Evolutionary conservation across 2,888 invertebrate species (phyloP).

Genomic region (Anodontia alba): DNA sequence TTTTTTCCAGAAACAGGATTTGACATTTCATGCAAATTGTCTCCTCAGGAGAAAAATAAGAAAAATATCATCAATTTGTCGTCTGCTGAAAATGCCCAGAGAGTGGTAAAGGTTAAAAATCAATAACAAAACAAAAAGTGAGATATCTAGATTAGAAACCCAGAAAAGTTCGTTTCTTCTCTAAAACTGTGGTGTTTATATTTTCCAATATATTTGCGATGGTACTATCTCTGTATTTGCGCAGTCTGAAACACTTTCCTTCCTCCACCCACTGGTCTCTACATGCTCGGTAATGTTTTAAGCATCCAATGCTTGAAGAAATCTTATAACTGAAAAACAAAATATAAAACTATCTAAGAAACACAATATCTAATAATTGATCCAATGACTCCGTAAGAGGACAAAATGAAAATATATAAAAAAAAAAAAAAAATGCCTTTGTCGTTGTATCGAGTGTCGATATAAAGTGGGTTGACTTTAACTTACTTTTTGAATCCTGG

Average conservation of each 20-base stretch:
- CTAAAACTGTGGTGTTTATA: not conserved
- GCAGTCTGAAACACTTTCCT: constrained; percentile 2
- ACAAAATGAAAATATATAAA: too few species aligned
- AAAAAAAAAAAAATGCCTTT: too few species aligned
- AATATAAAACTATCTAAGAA: not conserved
- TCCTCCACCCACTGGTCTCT: constrained; percentile 18
- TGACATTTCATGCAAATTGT: too few species aligned
- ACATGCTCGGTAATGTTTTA: constrained; percentile 28
- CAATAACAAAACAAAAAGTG: too few species aligned
- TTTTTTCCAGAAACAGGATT: too few species aligned
- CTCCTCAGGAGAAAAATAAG: too few species aligned
- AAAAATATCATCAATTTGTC: too few species aligned
- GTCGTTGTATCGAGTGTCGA: too few species aligned
- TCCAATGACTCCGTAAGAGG: not conserved
- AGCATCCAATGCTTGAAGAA: not conserved
- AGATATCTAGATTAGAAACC: too few species aligned
- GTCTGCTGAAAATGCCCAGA: too few species aligned
- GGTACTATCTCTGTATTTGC: constrained; percentile 13
- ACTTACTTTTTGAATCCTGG: constrained; percentile 21
- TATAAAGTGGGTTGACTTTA: too few species aligned
- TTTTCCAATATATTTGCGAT: not conserved
- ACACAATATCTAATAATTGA: not conserved
- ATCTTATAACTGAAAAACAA: constrained; percentile 8
- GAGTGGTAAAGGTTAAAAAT: too few species aligned
- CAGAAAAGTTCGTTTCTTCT: not conserved